These are phyloP conservation scores for Lasioglossum figueresi DNA, from an alignment of 2,888 invertebrate species.

Conservation along the genomic window DNA sequence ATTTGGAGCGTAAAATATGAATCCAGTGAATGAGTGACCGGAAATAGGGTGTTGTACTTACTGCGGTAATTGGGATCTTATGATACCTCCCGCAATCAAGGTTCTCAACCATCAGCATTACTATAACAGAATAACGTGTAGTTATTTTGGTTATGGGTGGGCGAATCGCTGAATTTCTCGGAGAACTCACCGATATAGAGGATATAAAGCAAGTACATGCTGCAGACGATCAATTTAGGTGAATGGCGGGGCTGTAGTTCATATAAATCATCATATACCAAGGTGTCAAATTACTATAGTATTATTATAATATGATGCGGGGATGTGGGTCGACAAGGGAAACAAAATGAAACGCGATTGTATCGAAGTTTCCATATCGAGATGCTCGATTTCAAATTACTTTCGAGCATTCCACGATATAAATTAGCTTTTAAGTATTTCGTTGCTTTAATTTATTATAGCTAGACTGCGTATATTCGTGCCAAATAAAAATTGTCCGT, in stretches of 20 bases:
- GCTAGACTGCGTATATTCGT: background rate
- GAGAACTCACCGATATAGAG: slow-evolving; percentile 63
- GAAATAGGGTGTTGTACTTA: slow-evolving; percentile 27
- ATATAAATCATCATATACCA: slow-evolving; percentile 49
- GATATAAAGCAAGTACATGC: slow-evolving; percentile 62
- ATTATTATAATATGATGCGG: slow-evolving; percentile 7
- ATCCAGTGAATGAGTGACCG: background rate
- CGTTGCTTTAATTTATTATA: background rate
- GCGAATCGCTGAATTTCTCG: background rate
- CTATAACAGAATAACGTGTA: slow-evolving; percentile 43
- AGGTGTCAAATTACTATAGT: slow-evolving; percentile 22
- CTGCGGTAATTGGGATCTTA: slow-evolving; percentile 48
- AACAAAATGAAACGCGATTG: slow-evolving; percentile 60
- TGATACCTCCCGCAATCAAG: slow-evolving; percentile 64
- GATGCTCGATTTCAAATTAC: background rate
- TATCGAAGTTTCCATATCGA: slow-evolving; percentile 53
- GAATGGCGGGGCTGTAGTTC: slow-evolving; percentile 24
- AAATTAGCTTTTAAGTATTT: background rate
- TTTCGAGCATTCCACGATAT: background rate
- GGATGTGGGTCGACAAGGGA: slow-evolving; percentile 32
- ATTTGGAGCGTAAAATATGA: background rate
- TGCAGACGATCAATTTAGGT: slow-evolving; percentile 36
- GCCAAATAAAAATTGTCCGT: background rate
- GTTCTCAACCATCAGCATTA: slow-evolving; percentile 59
- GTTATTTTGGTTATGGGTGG: slow-evolving; percentile 54